Percentiles rank a stretch among this genome's conserved stretches.
Evolutionary conservation across 2,888 invertebrate species (phyloP).

Genomic region (Catonia carolina): DNA sequence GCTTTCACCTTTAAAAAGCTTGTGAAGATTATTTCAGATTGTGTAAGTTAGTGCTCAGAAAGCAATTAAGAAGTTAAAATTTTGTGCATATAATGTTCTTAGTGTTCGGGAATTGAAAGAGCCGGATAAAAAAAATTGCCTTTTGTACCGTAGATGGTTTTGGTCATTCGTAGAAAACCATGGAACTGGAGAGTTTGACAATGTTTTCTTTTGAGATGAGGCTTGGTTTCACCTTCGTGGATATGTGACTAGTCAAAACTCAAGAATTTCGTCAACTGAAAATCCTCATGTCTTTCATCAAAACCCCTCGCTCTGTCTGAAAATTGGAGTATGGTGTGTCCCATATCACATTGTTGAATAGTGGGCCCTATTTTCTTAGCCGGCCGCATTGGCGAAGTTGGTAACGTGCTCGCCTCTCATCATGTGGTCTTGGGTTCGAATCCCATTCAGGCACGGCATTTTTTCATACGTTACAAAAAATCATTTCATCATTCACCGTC

Average conservation of each 20-base stretch:
- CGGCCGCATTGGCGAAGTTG: too few relatives aligned
- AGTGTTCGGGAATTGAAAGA: neutral
- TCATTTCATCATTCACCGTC: too few relatives aligned
- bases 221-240: constrained; percentile 4
- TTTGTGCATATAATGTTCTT: constrained; percentile 2
- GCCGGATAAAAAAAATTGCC: constrained; percentile 4
- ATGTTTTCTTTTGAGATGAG: constrained; percentile 2
- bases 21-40: constrained; percentile 1
- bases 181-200: constrained; percentile 3
- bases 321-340: constrained; percentile 11
- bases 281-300: neutral
- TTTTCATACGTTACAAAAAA: too few relatives aligned
- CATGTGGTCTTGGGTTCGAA: too few relatives aligned
- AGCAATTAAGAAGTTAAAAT: neutral
- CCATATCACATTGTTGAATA: constrained; percentile 4
- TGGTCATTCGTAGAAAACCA: constrained; percentile 2
- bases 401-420: too few relatives aligned
- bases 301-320: neutral
- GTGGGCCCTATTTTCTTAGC: constrained; percentile 21
- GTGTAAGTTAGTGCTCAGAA: neutral
- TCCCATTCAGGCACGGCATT: too few relatives aligned
- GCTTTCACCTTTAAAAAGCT: neutral
- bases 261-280: neutral
- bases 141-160: neutral
- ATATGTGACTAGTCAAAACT: neutral